phyloP scores from a whole-genome alignment of 2,797 vertebrate species.

The Streptopelia turtur region DNA sequence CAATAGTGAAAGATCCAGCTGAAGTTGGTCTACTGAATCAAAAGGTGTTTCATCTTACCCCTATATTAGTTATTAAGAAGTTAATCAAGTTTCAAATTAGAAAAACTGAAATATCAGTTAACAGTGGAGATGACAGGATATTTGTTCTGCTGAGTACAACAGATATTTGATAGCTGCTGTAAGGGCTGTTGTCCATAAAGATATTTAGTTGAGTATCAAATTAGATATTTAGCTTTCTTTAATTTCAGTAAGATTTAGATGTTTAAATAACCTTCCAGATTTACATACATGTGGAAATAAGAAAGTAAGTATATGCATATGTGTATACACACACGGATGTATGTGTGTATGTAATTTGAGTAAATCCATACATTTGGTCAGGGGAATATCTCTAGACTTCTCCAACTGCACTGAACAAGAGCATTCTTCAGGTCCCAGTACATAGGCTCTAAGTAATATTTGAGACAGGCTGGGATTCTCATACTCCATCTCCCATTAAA shows the following conservation, averaged over 20 bases:
- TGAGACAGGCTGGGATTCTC: background rate
- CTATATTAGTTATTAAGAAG: background rate
- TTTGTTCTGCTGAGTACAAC: background rate
- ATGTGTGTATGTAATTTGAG: background rate
- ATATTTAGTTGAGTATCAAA: background rate
- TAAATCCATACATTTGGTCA: background rate
- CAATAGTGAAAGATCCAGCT: background rate
- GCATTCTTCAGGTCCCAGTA: background rate
- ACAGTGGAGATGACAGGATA: background rate
- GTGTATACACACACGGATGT: background rate
- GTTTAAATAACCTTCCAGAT: background rate
- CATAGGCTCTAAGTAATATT: background rate
- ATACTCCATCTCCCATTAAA: background rate
- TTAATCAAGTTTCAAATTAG: background rate
- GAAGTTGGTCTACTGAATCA: background rate
- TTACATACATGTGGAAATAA: background rate
- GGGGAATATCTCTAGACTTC: background rate
- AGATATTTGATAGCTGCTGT: background rate
- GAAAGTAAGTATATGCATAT: background rate
- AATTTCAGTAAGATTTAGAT: background rate
- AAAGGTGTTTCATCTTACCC: background rate
- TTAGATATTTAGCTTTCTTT: background rate
- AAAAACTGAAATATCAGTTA: background rate
- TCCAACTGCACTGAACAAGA: background rate
- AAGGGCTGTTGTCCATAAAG: background rate